These are phyloP conservation scores for Rhingia campestris DNA, from an alignment of 2,888 invertebrate species.

Conservation along the genomic window DNA sequence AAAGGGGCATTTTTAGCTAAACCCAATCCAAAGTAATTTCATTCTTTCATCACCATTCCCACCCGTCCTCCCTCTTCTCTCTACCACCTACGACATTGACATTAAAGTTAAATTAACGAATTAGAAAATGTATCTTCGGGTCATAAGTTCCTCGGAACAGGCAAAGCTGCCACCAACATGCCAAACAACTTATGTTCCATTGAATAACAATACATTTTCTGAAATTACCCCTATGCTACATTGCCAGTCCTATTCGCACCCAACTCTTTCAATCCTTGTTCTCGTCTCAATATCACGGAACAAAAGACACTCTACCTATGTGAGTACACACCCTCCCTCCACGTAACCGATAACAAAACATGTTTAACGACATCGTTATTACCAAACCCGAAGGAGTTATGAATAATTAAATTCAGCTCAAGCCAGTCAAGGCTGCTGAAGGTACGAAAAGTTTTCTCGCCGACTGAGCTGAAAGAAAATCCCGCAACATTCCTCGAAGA, in stretches of 20 bases:
- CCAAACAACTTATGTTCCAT: slow-evolving; percentile 67
- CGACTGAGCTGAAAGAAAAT: slow-evolving; percentile 31
- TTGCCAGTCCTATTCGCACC: slow-evolving; percentile 1
- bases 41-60: neutral
- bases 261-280: slow-evolving; percentile 22
- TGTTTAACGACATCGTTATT: slow-evolving; percentile 82
- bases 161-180: slow-evolving; percentile 26
- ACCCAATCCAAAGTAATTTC: neutral
- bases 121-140: slow-evolving; percentile 54
- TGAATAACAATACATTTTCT: slow-evolving; percentile 65
- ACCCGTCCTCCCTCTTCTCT: no score
- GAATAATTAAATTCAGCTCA: slow-evolving; percentile 81
- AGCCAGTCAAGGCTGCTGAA: slow-evolving; percentile 54
- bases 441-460: slow-evolving; percentile 52
- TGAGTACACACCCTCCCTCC: slow-evolving; percentile 36
- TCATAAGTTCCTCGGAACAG: slow-evolving; percentile 46
- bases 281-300: slow-evolving; percentile 60
- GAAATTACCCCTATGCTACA: slow-evolving; percentile 61
- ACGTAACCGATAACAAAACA: slow-evolving; percentile 79
- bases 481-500: slow-evolving; percentile 62
- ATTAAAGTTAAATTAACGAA: slow-evolving; percentile 70
- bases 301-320: slow-evolving; percentile 58
- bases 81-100: neutral
- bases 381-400: slow-evolving; percentile 80
- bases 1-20: no score